Conservation (phyloP, 1,140 invertebrate species). For the Cydia pomonella region DNA sequence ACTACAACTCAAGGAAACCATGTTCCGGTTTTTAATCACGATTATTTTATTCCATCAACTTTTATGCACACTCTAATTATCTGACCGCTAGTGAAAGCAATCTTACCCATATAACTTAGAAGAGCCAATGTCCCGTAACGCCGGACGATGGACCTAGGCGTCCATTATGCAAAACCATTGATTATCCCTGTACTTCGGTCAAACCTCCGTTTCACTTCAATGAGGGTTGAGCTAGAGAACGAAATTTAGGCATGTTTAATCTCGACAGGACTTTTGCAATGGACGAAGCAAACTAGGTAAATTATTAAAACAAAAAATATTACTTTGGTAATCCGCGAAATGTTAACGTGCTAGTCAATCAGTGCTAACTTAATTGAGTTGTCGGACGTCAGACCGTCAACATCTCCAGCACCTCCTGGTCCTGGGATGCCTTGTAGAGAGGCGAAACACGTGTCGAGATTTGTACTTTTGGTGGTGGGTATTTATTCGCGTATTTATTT, state of each 20-base stretch:
- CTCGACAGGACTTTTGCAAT: background rate
- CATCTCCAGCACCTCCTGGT: too few relatives aligned
- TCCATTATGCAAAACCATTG: conserved; percentile 44
- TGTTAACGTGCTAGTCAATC: too few relatives aligned
- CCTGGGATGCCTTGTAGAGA: too few relatives aligned
- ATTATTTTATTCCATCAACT: conserved; percentile 22
- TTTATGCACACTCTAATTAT: conserved; percentile 20
- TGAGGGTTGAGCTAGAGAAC: background rate
- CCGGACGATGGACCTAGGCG: conserved; percentile 36
- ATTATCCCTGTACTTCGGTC: conserved; percentile 35
- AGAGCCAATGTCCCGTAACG: conserved; percentile 51
- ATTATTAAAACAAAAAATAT: too few relatives aligned
- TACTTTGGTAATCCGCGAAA: too few relatives aligned
- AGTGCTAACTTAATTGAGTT: too few relatives aligned
- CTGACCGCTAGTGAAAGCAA: conserved; percentile 45
- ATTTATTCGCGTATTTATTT: too few relatives aligned
- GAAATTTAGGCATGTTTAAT: background rate
- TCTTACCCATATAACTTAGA: conserved; percentile 36
- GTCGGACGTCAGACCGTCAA: too few relatives aligned
- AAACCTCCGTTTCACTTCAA: conserved; percentile 29
- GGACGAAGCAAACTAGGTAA: background rate
- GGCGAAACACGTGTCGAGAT: too few relatives aligned
- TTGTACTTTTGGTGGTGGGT: too few relatives aligned
- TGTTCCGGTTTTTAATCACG: conserved; percentile 3
- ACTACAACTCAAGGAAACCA: conserved; percentile 5